A percentile compares a stretch with the other conserved stretches of the same genome.
Conservation (phyloP, 64 coral and sea anemone genomes). For the Trachythela sp. region DNA sequence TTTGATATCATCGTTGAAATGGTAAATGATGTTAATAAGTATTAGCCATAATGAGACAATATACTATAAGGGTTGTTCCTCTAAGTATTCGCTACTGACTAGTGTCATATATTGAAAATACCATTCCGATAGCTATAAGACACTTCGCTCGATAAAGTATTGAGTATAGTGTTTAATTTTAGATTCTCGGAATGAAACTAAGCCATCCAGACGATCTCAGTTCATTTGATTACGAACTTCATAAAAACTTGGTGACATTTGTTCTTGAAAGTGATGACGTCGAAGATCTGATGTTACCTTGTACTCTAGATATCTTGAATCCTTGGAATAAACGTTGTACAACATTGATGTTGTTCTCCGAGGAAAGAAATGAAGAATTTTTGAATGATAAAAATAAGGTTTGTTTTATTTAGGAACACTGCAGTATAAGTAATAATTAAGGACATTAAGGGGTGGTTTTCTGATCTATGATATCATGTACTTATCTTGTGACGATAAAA, state of each 20-base stretch:
- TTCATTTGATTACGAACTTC: conserved; percentile 82
- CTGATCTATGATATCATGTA: too few species aligned
- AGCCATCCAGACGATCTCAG: conserved; percentile 80
- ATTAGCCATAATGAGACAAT: too few species aligned
- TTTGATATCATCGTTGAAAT: too few species aligned
- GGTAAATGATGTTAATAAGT: too few species aligned
- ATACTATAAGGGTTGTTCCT: too few species aligned
- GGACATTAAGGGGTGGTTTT: background rate
- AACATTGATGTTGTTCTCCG: conserved; percentile 51
- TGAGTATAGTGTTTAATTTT: too few species aligned
- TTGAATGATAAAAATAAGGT: conserved; percentile 82
- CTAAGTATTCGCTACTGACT: too few species aligned
- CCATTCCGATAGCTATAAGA: too few species aligned
- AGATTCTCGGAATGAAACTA: conserved; percentile 79
- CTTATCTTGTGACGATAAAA: too few species aligned
- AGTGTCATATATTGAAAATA: too few species aligned
- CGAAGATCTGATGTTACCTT: conserved; percentile 63
- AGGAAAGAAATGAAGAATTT: conserved; percentile 46
- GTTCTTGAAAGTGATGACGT: conserved; percentile 67
- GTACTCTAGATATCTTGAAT: conserved; percentile 64
- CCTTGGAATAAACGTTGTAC: conserved; percentile 63
- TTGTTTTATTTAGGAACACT: too few species aligned
- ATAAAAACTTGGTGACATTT: conserved; percentile 73
- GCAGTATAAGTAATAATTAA: background rate
- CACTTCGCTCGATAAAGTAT: too few species aligned